phyloP scores from a whole-genome alignment of 2,888 invertebrate species.

The Bibio marci region DNA sequence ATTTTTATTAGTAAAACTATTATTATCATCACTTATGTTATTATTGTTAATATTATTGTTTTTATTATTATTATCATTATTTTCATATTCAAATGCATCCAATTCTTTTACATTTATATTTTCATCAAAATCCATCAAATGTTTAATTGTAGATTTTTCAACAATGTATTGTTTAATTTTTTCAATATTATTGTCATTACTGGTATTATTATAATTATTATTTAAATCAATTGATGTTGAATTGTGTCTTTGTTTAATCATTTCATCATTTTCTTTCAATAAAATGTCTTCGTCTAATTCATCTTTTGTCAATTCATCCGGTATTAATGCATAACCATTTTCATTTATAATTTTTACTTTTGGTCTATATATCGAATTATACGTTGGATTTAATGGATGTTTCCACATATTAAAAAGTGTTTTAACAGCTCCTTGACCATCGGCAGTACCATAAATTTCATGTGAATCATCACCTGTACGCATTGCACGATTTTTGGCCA shows the following conservation, averaged over 20 bases:
- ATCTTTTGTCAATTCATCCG: constrained; percentile 6
- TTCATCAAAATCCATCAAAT: too few species aligned
- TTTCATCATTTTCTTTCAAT: constrained; percentile 3
- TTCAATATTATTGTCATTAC: background rate
- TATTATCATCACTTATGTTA: too few species aligned
- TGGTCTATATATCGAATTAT: constrained; percentile 14
- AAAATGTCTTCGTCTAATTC: constrained; percentile 4
- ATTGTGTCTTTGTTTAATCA: background rate
- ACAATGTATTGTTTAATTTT: constrained; percentile 3
- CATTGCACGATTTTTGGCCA: constrained; percentile 29
- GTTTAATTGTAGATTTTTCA: background rate
- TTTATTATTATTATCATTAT: too few species aligned
- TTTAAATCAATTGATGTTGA: too few species aligned
- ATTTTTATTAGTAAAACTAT: too few species aligned
- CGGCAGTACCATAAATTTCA: constrained; percentile 29
- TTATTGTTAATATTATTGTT: too few species aligned
- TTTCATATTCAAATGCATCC: too few species aligned
- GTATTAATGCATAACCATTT: constrained; percentile 9
- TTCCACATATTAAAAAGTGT: constrained; percentile 13
- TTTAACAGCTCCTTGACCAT: constrained; percentile 21
- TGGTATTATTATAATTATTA: too few species aligned
- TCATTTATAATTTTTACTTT: constrained; percentile 7
- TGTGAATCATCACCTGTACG: constrained; percentile 51
- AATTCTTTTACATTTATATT: too few species aligned
- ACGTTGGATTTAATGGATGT: constrained; percentile 31